Conservation (phyloP, 2,888 invertebrate species). For the Hemithea aestivaria region DNA sequence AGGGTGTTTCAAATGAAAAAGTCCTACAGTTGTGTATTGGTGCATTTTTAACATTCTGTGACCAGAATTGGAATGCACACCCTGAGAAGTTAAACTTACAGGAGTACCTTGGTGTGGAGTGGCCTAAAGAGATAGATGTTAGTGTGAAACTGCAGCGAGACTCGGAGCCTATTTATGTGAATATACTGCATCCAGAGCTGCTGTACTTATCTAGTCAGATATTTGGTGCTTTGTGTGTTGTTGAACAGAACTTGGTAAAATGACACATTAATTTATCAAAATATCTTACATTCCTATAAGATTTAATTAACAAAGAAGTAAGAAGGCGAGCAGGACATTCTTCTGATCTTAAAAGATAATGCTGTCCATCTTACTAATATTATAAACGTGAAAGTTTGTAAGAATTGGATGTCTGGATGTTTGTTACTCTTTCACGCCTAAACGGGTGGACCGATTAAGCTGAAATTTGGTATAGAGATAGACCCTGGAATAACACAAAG, state of each 20-base stretch:
- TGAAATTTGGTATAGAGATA: too few species aligned
- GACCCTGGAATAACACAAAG: too few species aligned
- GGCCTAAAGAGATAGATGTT: conserved; percentile 66
- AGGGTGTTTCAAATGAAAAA: conserved; percentile 42
- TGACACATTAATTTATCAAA: too few species aligned
- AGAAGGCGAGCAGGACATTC: too few species aligned
- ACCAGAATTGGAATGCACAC: conserved; percentile 91
- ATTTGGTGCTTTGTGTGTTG: conserved; percentile 48
- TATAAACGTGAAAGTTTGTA: too few species aligned
- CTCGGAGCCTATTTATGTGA: conserved; percentile 84
- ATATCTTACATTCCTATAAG: too few species aligned
- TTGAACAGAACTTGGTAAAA: conserved; percentile 60
- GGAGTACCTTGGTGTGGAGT: conserved; percentile 57
- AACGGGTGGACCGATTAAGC: too few species aligned
- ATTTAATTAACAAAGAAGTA: too few species aligned
- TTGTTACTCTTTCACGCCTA: too few species aligned
- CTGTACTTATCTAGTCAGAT: conserved; percentile 63
- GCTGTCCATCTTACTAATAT: too few species aligned
- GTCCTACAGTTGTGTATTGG: conserved; percentile 81
- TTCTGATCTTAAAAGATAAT: too few species aligned
- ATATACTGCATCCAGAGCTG: conserved; percentile 79
- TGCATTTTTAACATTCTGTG: conserved; percentile 85
- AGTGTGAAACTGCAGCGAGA: conserved; percentile 68
- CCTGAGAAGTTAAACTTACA: conserved; percentile 58
- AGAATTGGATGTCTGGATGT: too few species aligned